Evolutionary conservation across 2,113 vertebrate species (phyloP).

Genomic region (Alethe castanea): DNA sequence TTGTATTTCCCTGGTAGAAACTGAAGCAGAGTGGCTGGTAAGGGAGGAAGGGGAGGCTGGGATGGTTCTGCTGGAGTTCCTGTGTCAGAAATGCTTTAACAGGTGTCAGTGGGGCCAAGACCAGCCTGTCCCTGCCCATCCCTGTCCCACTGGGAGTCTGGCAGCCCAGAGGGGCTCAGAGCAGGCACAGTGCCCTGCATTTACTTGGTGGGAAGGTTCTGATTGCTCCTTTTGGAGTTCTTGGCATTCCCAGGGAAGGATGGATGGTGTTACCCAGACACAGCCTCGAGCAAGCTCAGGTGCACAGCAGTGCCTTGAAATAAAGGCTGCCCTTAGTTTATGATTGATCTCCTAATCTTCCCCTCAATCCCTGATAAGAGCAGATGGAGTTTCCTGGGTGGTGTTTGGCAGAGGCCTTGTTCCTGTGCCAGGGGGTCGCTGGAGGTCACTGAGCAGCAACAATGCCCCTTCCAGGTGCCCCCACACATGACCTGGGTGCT

Average conservation of each 20-base stretch:
- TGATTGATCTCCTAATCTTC: not conserved
- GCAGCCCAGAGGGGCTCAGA: not conserved
- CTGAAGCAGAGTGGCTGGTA: not conserved
- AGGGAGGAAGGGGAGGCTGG: not conserved
- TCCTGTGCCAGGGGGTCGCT: fast-evolving
- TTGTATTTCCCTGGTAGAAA: not conserved
- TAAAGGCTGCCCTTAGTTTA: not conserved
- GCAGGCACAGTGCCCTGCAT: not conserved
- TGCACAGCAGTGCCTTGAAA: not conserved
- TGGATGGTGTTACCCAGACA: fast-evolving
- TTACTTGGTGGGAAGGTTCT: not conserved
- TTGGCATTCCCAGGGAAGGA: fast-evolving
- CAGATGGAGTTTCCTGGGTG: not conserved
- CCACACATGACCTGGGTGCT: fast-evolving
- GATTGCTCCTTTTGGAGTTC: not conserved
- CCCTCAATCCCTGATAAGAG: not conserved
- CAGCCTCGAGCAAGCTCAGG: fast-evolving
- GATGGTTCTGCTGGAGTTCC: not conserved
- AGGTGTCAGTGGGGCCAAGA: not conserved
- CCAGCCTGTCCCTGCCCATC: not conserved
- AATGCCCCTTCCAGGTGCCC: not conserved
- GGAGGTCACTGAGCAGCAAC: not conserved
- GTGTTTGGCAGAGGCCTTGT: not conserved
- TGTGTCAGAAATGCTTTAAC: not conserved
- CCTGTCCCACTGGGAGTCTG: not conserved